A percentile compares a stretch with the other conserved stretches of the same genome.
Conservation (phyloP, 2,797 vertebrate species). For the Gymnoscopelus microlampas region DNA sequence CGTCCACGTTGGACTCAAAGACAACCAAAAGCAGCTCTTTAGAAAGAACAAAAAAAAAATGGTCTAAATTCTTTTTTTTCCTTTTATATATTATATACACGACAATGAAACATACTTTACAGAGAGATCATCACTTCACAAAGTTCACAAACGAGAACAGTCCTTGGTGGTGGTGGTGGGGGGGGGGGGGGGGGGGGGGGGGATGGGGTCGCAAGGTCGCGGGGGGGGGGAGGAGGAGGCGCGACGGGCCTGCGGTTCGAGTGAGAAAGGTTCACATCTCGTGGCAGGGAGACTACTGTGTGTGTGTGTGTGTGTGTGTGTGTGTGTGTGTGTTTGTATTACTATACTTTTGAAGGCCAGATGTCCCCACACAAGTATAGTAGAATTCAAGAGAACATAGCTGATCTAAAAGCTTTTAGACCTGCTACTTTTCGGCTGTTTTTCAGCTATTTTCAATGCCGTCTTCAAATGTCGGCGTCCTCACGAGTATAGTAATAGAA, state of each 20-base stretch:
- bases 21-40: slow-evolving; percentile 69
- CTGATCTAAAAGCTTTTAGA: no score
- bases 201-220: no score
- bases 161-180: slow-evolving; percentile 47
- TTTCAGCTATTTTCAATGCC: no score
- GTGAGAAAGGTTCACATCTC: slow-evolving; percentile 51
- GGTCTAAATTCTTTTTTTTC: slow-evolving; percentile 66
- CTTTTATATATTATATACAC: slow-evolving; percentile 74
- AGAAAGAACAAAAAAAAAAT: slow-evolving; percentile 61
- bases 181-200: no score
- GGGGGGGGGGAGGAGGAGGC: no score
- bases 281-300: slow-evolving; percentile 50
- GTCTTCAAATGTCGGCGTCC: no score
- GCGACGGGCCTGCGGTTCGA: slow-evolving; percentile 43
- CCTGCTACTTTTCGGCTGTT: no score
- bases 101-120: slow-evolving; percentile 78
- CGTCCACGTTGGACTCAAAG: slow-evolving; percentile 47
- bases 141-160: slow-evolving; percentile 74
- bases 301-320: slow-evolving; percentile 9
- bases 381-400: no score
- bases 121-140: slow-evolving; percentile 77
- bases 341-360: neutral
- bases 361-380: no score
- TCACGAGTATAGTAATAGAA: no score
- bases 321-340: slow-evolving; percentile 5